A percentile compares a stretch with the other conserved stretches of the same genome.
These are phyloP conservation scores for Eulemur coronatus DNA, from an alignment of 2,797 vertebrate genomes.

Conservation along the genomic window DNA sequence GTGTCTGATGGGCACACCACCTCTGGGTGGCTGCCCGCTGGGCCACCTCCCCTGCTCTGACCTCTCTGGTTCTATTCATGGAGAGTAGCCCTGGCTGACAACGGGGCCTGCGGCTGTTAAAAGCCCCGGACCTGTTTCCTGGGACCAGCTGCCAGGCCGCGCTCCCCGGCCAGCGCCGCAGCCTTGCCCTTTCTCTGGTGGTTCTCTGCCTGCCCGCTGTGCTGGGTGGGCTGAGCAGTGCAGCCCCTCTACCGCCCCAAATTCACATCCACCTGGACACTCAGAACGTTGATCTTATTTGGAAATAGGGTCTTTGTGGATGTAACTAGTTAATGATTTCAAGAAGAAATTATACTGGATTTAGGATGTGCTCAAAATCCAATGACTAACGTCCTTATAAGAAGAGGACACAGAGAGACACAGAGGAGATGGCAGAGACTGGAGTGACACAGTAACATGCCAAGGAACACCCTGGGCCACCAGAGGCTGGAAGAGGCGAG, in stretches of 20 bases:
- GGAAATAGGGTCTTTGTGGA: neutral
- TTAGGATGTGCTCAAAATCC: neutral
- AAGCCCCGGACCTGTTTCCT: neutral
- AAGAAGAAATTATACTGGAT: neutral
- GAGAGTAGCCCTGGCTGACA: neutral
- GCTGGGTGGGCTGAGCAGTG: neutral
- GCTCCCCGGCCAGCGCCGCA: rapidly evolving
- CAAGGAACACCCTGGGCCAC: neutral
- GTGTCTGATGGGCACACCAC: neutral
- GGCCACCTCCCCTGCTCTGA: neutral
- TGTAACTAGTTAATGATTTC: neutral
- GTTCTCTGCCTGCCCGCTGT: neutral
- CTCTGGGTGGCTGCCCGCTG: neutral
- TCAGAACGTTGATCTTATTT: neutral
- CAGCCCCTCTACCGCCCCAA: neutral
- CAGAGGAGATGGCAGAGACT: neutral
- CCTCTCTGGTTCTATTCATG: neutral
- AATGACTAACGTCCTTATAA: neutral
- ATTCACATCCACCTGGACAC: neutral
- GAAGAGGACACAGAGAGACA: neutral
- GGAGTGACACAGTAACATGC: neutral
- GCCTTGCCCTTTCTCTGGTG: neutral
- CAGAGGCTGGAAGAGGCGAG: neutral
- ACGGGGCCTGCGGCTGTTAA: neutral
- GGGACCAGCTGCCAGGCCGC: neutral